These are phyloP conservation scores for Margarornis squamiger DNA, from an alignment of 2,797 vertebrate genomes.

Conservation along the genomic window DNA sequence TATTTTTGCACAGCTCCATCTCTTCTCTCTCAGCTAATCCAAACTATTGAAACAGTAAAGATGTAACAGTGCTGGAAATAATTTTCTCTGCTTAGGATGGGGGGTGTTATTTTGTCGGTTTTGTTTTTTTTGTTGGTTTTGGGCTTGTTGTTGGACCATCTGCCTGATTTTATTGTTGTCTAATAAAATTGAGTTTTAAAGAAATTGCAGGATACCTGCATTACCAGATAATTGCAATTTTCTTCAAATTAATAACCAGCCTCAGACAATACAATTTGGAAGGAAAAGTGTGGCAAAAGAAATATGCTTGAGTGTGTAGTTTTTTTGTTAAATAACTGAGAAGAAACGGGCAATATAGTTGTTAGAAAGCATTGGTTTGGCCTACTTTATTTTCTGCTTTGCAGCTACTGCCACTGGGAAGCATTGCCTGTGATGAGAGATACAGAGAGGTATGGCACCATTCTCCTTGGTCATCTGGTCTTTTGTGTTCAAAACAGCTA, in stretches of 20 bases:
- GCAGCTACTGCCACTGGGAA: background rate
- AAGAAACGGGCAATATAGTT: conserved; percentile 22
- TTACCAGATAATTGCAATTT: conserved; percentile 21
- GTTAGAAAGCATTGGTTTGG: conserved; percentile 11
- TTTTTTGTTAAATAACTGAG: conserved; percentile 56
- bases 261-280: conserved; percentile 49
- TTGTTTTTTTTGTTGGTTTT: too few species aligned
- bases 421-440: background rate
- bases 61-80: background rate
- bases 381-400: background rate
- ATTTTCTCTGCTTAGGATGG: background rate
- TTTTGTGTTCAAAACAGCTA: background rate
- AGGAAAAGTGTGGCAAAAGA: conserved; percentile 23
- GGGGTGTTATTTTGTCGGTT: background rate
- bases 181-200: conserved; percentile 40
- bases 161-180: background rate
- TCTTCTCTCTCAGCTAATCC: background rate
- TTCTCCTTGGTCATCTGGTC: background rate
- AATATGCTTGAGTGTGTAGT: background rate
- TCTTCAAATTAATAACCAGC: conserved; percentile 47
- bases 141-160: background rate
- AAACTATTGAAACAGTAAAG: background rate
- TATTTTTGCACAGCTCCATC: background rate
- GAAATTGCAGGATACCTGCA: background rate
- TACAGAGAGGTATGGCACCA: background rate